phyloP scores from a whole-genome alignment of 2,113 vertebrate genomes.

The Porphyrio hochstetteri region DNA sequence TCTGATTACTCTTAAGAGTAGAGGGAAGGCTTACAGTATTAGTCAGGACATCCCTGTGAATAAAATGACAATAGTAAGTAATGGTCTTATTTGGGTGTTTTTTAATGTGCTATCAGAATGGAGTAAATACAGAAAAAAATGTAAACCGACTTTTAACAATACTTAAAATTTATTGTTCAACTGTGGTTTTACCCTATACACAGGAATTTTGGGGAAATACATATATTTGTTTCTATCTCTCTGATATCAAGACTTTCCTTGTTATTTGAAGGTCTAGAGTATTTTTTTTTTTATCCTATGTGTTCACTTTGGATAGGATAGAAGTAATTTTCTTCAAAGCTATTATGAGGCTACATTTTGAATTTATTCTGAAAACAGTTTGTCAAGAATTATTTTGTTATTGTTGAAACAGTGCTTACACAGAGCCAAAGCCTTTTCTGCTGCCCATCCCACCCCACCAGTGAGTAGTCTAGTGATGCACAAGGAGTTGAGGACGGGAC shows the following conservation, averaged over 20 bases:
- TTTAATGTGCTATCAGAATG: not conserved
- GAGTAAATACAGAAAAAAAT: not conserved
- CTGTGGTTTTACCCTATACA: rapidly evolving
- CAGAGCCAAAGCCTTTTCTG: too few relatives aligned
- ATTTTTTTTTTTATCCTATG: not conserved
- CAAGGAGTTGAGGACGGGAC: too few relatives aligned
- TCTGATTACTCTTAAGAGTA: not conserved
- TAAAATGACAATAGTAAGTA: not conserved
- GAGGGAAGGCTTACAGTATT: not conserved
- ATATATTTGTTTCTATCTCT: not conserved
- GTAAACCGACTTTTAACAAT: not conserved
- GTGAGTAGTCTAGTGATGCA: too few relatives aligned
- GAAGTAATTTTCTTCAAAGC: too few relatives aligned
- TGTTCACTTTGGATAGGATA: too few relatives aligned
- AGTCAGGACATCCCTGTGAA: not conserved
- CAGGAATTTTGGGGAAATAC: not conserved
- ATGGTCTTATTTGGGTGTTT: not conserved
- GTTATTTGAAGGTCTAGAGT: not conserved
- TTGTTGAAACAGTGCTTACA: too few relatives aligned
- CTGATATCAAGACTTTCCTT: not conserved
- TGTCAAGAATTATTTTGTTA: too few relatives aligned
- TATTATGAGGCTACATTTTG: too few relatives aligned
- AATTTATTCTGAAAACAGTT: too few relatives aligned
- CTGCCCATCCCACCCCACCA: too few relatives aligned
- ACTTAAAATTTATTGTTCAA: not conserved